Base-by-base conservation (phyloP, 2,797 vertebrate species). In the Sebastes kiyomatsui region DNA sequence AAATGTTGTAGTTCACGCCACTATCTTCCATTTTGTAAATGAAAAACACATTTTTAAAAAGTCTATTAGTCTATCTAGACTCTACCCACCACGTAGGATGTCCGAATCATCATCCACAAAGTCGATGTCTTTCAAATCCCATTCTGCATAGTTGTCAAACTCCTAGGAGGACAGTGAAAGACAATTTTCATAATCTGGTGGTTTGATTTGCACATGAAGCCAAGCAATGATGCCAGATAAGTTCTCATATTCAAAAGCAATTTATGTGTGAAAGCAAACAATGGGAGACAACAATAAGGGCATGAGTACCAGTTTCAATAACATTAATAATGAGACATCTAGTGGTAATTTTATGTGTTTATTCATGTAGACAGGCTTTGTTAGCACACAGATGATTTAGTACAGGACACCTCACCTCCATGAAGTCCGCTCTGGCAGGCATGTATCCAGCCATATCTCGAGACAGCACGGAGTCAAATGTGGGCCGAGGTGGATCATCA, bases 371-470 rank as follows among this genome's bases (percentile, higher is more conserved):
- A 71, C 7, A 65, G n/a, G 38, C 25, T n/a, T 5, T 14, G 38
- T 38, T n/a, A n/a, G 7, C 59, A 54, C 20, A 38, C 7, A 16
- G 14, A 80, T 13, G 5, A 58, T 27, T 1, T 56, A 59, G 12
- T 5, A 14, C 16, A n/a, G 5, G 33, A 80, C 10, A 11, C 3
- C 95, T 93, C 93, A 99, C 99, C 97, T 99, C 98, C 88, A 99
- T 97, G 74, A 99, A 99, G 93, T 99, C 98, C 33, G 98, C 98
- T 91, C 98, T 96, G 22, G 98, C 98, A 60, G 99, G 98, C 98
- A 99, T 99, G 92, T 99, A 99, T 75, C 99, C 99, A n/a, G 99
- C 99, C 98, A 99, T 99, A 60, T 99, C 98, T 85, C 98, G 96
- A 67, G 98, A 99, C 79, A 99, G 95, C 92, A 99, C 79, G 1